Conservation (phyloP, 1,140 invertebrate genomes). For the Ruditapes philippinarum region DNA sequence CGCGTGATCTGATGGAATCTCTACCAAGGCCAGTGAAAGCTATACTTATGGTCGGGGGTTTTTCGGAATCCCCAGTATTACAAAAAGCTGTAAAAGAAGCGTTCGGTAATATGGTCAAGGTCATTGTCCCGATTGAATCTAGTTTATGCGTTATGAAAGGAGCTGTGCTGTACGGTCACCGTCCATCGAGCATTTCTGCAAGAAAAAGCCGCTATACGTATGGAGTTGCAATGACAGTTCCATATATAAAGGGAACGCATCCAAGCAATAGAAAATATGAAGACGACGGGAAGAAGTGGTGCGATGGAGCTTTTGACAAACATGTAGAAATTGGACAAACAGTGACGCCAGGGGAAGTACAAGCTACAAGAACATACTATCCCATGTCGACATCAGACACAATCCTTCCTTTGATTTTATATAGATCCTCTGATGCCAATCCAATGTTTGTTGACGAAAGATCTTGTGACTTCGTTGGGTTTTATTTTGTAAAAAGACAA, state of each 20-base stretch:
- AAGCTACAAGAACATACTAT: not conserved
- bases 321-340: conserved; percentile 32
- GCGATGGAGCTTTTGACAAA: not conserved
- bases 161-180: conserved; percentile 57
- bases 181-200: conserved; percentile 11
- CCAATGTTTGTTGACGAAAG: conserved; percentile 45
- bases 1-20: not conserved
- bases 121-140: conserved; percentile 47
- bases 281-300: not conserved
- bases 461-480: conserved; percentile 1
- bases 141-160: conserved; percentile 55
- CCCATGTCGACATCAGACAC: not conserved
- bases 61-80: conserved; percentile 40
- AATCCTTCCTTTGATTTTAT: not conserved
- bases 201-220: conserved; percentile 47
- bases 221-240: conserved; percentile 10
- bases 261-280: conserved; percentile 20
- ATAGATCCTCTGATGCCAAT: not conserved
- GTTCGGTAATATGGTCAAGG: not conserved
- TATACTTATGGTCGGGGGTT: conserved; percentile 47
- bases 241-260: not conserved
- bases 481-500: not conserved
- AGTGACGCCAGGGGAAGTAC: not conserved
- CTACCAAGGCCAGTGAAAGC: not conserved
- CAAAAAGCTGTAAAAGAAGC: conserved; percentile 3